Evolutionary conservation across 2,888 invertebrate genomes (phyloP), one percentile per base, ranked within the genome.

Genomic region (Zaprionus lineosus): DNA sequence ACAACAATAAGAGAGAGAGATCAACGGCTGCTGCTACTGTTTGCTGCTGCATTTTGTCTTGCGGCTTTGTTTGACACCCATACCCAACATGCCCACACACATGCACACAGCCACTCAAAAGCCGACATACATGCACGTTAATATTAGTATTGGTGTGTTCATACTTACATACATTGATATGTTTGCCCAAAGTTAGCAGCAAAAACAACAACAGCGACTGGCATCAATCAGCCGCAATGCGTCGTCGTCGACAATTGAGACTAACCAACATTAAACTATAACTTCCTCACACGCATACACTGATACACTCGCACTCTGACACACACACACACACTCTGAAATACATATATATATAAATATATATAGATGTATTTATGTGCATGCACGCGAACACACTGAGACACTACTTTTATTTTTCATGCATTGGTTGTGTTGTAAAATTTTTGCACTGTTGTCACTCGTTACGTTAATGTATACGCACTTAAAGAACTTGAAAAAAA

Each of bases 201-300:
- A 44, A 26, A 34, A 51, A 33, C 53, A 59, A 26, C 58, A 55
- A 37, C 52, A 41, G n/a, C 41, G 57, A 58, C 62, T 60, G 65
- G 53, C 81, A 79, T 76, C 84, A 76, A 76, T 76, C 84, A 79
- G 81, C 56, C 48, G 44, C 58, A 57, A 44, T 64, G 63, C 64
- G 43, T 64, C 53, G 66, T 37, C 43, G 44, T 33, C 78, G 77
- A 50, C 77, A 78, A 78, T 84, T 78, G 77, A 82, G 67, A 77
- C 77, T 84, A 78, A 78, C 75, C 77, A 84, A 70, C 75, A 78
- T 77, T 78, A 84, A 78, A 84, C 78, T 84, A 44, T 77, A 84
- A 78, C 82, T 78, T 84, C 84, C 77, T 77, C 84, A 69, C 84
- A 65, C 58, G 33, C 50, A 72, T 41, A 53, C 12, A 28, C 29